These are phyloP conservation scores for Nycticebus coucang DNA, from an alignment of 2,113 vertebrate species.

Conservation along the genomic window DNA sequence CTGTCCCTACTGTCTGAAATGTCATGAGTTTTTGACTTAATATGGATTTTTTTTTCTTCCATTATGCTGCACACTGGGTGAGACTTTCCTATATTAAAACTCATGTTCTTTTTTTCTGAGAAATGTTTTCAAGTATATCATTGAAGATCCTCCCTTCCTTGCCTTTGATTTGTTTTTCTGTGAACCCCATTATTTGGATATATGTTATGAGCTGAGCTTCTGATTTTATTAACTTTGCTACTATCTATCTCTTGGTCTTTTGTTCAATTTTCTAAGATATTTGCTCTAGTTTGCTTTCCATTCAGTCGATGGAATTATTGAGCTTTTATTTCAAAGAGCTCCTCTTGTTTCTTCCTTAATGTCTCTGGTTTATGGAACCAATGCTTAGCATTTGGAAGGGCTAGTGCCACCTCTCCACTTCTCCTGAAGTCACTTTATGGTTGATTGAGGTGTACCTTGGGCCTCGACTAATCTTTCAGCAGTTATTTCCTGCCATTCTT, in stretches of 20 bases:
- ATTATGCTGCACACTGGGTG: neutral
- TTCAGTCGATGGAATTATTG: neutral
- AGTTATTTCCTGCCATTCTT: neutral
- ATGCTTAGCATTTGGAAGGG: neutral
- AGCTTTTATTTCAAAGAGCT: neutral
- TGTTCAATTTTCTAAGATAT: neutral
- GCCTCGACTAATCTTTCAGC: too few relatives aligned
- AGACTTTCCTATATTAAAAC: neutral
- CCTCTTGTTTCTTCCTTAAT: neutral
- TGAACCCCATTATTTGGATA: neutral
- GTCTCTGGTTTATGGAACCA: neutral
- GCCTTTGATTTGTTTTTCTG: neutral
- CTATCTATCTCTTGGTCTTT: neutral
- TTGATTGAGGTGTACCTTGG: neutral
- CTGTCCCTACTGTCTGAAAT: neutral
- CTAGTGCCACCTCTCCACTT: neutral
- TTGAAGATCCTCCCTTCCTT: neutral
- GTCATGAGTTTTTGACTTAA: neutral
- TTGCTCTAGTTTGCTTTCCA: neutral
- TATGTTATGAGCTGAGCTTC: neutral
- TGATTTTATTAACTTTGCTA: neutral
- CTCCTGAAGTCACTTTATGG: neutral
- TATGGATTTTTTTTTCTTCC: neutral
- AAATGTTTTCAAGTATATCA: neutral
- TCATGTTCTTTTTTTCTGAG: neutral